Evolutionary conservation across 2,888 invertebrate species (phyloP), one percentile per base, ranked within the genome.

Genomic region (Agriopis marginaria): DNA sequence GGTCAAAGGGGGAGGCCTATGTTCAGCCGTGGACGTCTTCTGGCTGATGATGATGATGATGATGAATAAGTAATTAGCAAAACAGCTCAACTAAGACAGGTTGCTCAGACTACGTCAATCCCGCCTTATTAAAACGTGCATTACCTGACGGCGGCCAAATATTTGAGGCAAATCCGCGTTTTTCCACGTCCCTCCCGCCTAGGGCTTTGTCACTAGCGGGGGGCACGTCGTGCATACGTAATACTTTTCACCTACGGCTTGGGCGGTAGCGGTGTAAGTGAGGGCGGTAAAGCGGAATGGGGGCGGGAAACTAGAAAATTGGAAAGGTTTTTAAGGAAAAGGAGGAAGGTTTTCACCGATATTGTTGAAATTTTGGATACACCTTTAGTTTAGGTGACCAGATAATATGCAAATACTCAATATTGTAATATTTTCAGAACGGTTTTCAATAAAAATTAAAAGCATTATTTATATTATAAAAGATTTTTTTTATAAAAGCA

Each of bases 111-210:
- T 51, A 4, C 50, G 17, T 51, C 45, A 45, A 44, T 44, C 58
- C 23, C 49, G 23, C 49, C 47, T 71, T 71, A 74, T 70, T 75
- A 71, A 69, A 60, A 62, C 74, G 45, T 66, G 62, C 73, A 72
- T 74, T 74, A 76, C 73, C 73, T 63, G 17, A 55, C 59, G 59
- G 55, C 67, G 39, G 59, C 54, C 66, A 66, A 73, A 82, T 85
- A 86, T 85, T 80, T 84, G 80, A 78, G 74, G 60, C 76, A 83
- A 85, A 85, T 82, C 83, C 82, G 79, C 82, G 75, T 82, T 82
- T 83, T 82, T 79, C 75, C 83, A 74, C 77, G 82, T 83, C 79
- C 77, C 70, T 72, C 71, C 59, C 73, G 69, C 73, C 50, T 17
- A 17, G 54, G 68, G 82, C 86, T 86, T 88, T 89, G 87, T 88